A percentile compares a stretch with the other conserved stretches of the same genome.
Evolutionary conservation across 2,888 invertebrate species (phyloP).

Genomic region (Heteromyza rotundicornis): DNA sequence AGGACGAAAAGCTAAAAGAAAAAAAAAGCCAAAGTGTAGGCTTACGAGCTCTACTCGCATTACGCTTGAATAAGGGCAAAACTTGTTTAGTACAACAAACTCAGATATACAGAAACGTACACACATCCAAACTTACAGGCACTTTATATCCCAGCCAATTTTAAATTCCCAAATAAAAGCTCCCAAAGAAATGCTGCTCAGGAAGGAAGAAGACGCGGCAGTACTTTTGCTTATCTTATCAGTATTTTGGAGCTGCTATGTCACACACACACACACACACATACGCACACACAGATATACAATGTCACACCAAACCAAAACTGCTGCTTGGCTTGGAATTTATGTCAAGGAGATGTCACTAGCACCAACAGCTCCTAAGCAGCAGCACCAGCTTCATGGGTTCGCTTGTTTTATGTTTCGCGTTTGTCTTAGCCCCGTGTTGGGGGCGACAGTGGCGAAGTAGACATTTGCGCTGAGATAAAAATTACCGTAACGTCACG

Average conservation of each 20-base stretch:
- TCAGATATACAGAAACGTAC: not conserved
- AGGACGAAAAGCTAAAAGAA: not conserved
- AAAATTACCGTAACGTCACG: not conserved
- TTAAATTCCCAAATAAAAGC: not conserved
- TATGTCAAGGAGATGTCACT: slow-evolving; percentile 1
- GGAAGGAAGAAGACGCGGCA: not conserved
- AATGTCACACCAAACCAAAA: no score
- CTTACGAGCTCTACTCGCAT: slow-evolving; percentile 2
- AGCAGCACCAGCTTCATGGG: not conserved
- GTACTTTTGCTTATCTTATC: not conserved
- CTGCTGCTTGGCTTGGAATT: not conserved
- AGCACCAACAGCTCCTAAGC: not conserved
- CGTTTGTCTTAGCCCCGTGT: not conserved
- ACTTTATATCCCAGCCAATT: not conserved
- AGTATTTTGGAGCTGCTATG: not conserved
- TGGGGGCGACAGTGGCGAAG: not conserved
- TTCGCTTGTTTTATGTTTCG: not conserved
- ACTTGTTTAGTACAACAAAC: not conserved
- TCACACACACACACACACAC: no score
- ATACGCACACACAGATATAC: no score
- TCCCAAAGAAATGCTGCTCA: not conserved
- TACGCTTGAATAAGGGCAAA: not conserved
- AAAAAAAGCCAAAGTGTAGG: not conserved
- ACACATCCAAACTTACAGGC: no score
- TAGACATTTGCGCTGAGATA: not conserved